Conservation (phyloP, 2,113 vertebrate species). For the Ceyx cyanopectus region DNA sequence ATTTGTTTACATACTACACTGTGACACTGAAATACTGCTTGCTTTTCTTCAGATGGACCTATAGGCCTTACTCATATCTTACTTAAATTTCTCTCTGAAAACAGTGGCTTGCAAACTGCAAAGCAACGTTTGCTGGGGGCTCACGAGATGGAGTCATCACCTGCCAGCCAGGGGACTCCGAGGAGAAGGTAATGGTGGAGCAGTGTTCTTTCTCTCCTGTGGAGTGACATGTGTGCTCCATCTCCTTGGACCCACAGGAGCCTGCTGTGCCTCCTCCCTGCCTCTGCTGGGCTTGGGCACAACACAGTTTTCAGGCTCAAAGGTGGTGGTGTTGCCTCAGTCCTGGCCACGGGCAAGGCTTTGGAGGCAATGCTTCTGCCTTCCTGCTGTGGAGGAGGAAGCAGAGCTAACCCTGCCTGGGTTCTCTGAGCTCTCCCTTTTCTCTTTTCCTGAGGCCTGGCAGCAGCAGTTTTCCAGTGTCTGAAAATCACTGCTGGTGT, state of each 20-base stretch:
- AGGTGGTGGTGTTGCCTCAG: not conserved
- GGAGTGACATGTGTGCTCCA: not conserved
- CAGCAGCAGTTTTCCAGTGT: not conserved
- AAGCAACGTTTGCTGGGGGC: conserved; percentile 93
- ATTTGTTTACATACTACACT: not conserved
- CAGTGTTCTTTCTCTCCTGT: not conserved
- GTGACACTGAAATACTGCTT: not conserved
- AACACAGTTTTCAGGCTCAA: not conserved
- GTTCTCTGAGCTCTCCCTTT: not conserved
- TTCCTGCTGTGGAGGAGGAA: not conserved
- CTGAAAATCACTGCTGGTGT: not conserved
- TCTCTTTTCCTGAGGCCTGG: too few species aligned
- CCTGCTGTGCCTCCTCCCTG: not conserved
- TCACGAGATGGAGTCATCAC: conserved; percentile 91
- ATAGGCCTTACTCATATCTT: not conserved
- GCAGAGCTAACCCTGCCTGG: not conserved
- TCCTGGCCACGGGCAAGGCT: not conserved
- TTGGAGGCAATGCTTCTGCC: not conserved
- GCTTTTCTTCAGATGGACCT: not conserved
- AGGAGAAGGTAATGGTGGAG: conserved; percentile 91
- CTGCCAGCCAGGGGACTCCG: conserved; percentile 92
- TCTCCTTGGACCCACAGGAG: not conserved
- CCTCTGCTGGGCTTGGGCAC: not conserved
- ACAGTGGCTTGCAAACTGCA: conserved; percentile 98
- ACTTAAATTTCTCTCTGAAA: conserved; percentile 31